A percentile compares a stretch with the other conserved stretches of the same genome.
Evolutionary conservation across 2,797 vertebrate genomes (phyloP).

Genomic region (Poecilia wingei): DNA sequence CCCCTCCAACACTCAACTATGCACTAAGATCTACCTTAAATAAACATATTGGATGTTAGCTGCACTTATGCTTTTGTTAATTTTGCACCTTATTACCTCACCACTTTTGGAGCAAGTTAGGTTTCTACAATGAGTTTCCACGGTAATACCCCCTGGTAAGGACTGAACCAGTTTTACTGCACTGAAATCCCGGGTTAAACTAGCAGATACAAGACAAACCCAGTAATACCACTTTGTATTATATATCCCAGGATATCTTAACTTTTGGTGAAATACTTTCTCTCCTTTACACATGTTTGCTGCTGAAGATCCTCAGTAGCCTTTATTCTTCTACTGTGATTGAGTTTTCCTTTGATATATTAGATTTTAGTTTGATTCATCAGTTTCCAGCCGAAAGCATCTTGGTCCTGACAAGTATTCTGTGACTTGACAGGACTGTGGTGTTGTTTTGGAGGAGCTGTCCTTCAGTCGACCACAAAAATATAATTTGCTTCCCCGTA

Average conservation of each 20-base stretch:
- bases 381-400: slow-evolving; percentile 53
- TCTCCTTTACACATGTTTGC: slow-evolving; percentile 16
- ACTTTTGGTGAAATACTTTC: slow-evolving; percentile 26
- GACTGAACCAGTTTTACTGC: neutral
- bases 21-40: neutral
- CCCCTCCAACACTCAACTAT: neutral
- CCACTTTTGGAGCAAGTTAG: neutral
- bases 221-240: slow-evolving; percentile 1
- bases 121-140: neutral
- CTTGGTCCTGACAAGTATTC: slow-evolving; percentile 46
- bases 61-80: neutral
- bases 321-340: slow-evolving; percentile 50
- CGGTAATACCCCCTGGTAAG: neutral
- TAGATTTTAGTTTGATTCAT: slow-evolving; percentile 60
- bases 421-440: slow-evolving; percentile 54
- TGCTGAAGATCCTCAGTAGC: slow-evolving; percentile 27
- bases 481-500: slow-evolving; percentile 57
- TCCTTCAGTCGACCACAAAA: slow-evolving; percentile 47
- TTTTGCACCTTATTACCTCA: neutral
- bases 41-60: neutral
- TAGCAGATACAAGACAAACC: neutral
- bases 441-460: slow-evolving; percentile 33
- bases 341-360: slow-evolving; percentile 60
- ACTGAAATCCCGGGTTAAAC: neutral
- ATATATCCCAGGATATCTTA: slow-evolving; percentile 13